Conservation (phyloP, 2,888 invertebrate genomes). For the Eupithecia vulgata region DNA sequence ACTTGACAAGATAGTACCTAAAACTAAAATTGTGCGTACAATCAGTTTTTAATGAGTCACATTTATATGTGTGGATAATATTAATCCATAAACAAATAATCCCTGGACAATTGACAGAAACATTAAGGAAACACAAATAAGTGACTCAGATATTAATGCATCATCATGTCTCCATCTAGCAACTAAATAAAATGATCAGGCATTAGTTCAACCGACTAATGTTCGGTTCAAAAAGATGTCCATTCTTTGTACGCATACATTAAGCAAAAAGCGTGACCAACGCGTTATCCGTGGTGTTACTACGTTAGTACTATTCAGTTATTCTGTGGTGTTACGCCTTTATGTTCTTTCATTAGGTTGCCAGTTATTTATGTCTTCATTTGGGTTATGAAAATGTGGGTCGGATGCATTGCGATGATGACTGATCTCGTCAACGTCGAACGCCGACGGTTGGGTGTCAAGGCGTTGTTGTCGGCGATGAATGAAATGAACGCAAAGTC, state of each 20-base stretch:
- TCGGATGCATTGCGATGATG: conserved; percentile 68
- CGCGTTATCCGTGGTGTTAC: conserved; percentile 71
- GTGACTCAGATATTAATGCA: conserved; percentile 59
- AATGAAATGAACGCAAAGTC: background rate
- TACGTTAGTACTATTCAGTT: too few species aligned
- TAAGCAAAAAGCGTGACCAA: conserved; percentile 72
- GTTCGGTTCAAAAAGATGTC: conserved; percentile 57
- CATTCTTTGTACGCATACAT: conserved; percentile 60
- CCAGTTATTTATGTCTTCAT: conserved; percentile 80
- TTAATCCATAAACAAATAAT: background rate
- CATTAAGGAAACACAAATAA: conserved; percentile 1
- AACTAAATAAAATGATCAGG: conserved; percentile 41
- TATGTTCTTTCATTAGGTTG: conserved; percentile 64
- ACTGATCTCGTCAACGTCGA: conserved; percentile 42
- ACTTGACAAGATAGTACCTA: background rate
- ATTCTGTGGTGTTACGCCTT: conserved; percentile 67
- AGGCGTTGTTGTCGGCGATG: background rate
- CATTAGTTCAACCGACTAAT: conserved; percentile 54
- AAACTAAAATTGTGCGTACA: background rate
- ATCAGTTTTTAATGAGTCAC: background rate
- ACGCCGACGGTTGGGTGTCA: conserved; percentile 4
- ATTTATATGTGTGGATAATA: background rate
- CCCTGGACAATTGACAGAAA: background rate
- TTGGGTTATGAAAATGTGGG: conserved; percentile 66
- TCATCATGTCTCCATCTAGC: conserved; percentile 58